Percentiles rank a stretch among this genome's conserved stretches.
Evolutionary conservation across 2,888 invertebrate genomes (phyloP).

Genomic region (Tetragnatha montana): DNA sequence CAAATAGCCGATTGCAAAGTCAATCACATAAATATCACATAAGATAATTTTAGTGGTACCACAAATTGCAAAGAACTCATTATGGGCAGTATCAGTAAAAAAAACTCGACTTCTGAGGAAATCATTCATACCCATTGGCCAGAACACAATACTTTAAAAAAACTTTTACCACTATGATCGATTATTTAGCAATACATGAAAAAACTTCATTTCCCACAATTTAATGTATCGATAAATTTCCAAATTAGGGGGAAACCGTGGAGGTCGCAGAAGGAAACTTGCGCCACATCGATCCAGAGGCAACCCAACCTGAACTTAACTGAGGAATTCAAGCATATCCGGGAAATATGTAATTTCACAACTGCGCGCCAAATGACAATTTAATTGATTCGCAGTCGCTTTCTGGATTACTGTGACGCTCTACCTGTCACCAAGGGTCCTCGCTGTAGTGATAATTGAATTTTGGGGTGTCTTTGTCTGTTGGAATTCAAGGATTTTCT

Average conservation of each 20-base stretch:
- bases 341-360: slow-evolving; percentile 12
- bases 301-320: not conserved
- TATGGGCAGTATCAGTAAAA: no score
- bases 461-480: not conserved
- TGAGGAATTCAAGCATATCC: slow-evolving; percentile 36
- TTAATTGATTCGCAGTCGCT: slow-evolving; percentile 30
- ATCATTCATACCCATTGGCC: no score
- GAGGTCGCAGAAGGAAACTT: not conserved
- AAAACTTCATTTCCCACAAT: not conserved
- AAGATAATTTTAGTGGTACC: no score
- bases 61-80: no score
- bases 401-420: not conserved
- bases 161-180: no score
- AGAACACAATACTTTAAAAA: no score
- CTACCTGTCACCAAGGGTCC: not conserved
- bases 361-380: slow-evolving; percentile 21
- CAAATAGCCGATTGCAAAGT: no score
- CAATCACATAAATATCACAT: no score
- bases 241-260: not conserved
- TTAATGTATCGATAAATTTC: not conserved
- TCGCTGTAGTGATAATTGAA: not conserved
- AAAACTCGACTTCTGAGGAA: no score
- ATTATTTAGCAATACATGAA: not conserved
- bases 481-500: not conserved
- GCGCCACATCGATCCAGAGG: not conserved